Evolutionary conservation across 1,140 invertebrate species (phyloP).

Genomic region (Drosophila arizonae): DNA sequence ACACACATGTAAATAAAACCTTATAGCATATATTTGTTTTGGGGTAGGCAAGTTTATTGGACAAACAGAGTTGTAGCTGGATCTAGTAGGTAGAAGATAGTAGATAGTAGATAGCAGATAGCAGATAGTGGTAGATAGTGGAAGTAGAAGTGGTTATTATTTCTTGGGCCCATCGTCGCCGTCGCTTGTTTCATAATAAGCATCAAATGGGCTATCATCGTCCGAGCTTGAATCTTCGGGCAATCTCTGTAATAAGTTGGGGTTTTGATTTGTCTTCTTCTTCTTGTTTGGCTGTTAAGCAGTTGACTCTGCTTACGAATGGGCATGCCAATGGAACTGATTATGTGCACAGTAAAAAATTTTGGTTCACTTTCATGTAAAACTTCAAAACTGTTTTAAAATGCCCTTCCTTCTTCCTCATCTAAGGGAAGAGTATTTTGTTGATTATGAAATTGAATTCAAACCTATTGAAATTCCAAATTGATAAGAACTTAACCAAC

Average conservation of each 20-base stretch:
- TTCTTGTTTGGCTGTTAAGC: constrained; percentile 1
- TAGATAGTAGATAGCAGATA: constrained; percentile 12
- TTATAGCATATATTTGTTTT: constrained; percentile 30
- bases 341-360: background rate
- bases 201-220: constrained; percentile 82
- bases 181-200: constrained; percentile 79
- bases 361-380: background rate
- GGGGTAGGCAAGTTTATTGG: constrained; percentile 35
- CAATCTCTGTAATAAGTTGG: constrained; percentile 76
- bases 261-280: constrained; percentile 43
- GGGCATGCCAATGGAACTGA: constrained; percentile 48
- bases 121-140: constrained; percentile 29
- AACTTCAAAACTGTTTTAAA: background rate
- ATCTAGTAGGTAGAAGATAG: constrained; percentile 29
- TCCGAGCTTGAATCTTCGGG: constrained; percentile 82
- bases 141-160: constrained; percentile 51
- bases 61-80: constrained; percentile 15
- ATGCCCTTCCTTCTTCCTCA: too few species aligned
- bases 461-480: background rate
- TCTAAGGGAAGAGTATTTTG: too few species aligned
- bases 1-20: constrained; percentile 33
- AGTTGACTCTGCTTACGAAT: constrained; percentile 10
- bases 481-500: background rate
- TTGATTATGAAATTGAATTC: background rate
- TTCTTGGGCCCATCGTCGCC: constrained; percentile 70